A percentile compares a stretch with the other conserved stretches of the same genome.
phyloP scores from a whole-genome alignment of 2,888 invertebrate genomes.

The Microctonus brassicae region DNA sequence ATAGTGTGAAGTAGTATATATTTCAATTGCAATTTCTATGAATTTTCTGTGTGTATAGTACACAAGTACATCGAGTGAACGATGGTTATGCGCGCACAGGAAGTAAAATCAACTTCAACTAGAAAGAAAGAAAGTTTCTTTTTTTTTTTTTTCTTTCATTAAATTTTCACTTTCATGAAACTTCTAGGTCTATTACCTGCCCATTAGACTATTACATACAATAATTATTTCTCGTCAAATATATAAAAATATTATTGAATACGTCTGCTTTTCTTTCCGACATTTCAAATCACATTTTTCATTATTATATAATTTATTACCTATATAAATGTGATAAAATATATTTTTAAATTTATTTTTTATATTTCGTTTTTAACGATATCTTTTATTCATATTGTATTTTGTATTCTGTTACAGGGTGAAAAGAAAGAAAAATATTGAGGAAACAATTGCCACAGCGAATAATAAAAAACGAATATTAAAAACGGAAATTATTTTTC shows the following conservation, averaged over 20 bases:
- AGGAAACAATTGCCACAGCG: too few species aligned
- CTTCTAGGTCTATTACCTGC: conserved; percentile 51
- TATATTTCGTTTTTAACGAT: too few species aligned
- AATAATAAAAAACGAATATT: not conserved
- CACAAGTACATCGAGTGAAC: conserved; percentile 12
- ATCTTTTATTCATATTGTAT: too few species aligned
- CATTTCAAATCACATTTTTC: too few species aligned
- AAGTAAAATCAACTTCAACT: conserved; percentile 66
- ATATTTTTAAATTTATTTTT: too few species aligned
- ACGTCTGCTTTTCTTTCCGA: conserved; percentile 21
- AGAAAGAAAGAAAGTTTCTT: conserved; percentile 66
- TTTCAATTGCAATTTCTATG: conserved; percentile 1
- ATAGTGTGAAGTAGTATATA: conserved; percentile 15
- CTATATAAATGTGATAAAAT: too few species aligned
- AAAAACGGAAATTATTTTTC: not conserved
- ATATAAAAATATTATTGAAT: conserved; percentile 52
- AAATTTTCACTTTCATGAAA: conserved; percentile 69
- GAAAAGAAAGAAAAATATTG: not conserved
- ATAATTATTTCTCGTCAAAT: conserved; percentile 51
- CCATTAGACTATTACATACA: conserved; percentile 50
- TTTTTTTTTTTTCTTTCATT: conserved; percentile 50
- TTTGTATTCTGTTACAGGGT: too few species aligned
- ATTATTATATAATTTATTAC: too few species aligned
- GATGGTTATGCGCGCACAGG: conserved; percentile 60
- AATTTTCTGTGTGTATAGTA: not conserved